phyloP scores from a whole-genome alignment of 2,797 vertebrate species.

The Knipowitschia caucasica region DNA sequence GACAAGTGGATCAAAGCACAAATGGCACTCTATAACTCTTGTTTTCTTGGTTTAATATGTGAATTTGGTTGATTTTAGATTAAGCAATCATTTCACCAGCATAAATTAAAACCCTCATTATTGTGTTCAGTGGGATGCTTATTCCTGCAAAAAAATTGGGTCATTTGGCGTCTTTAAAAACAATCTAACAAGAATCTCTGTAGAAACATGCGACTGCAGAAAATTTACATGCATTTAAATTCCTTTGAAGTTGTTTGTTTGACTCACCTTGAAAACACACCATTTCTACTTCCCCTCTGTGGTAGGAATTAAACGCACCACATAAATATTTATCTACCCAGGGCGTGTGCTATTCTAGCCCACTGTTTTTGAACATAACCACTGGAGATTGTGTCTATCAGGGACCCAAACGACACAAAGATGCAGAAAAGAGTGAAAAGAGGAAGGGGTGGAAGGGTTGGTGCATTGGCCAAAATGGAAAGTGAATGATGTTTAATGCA shows the following conservation, averaged over 20 bases:
- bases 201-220: slow-evolving; percentile 59
- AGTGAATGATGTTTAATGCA: slow-evolving; percentile 49
- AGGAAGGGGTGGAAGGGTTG: slow-evolving; percentile 6
- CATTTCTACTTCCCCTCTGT: slow-evolving; percentile 70
- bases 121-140: slow-evolving; percentile 19
- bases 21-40: not conserved
- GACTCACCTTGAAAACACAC: slow-evolving; percentile 76
- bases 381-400: slow-evolving; percentile 67
- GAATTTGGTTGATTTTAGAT: not conserved
- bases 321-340: slow-evolving; percentile 77
- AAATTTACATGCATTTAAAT: slow-evolving; percentile 73
- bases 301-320: slow-evolving; percentile 61
- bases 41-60: not conserved
- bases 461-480: slow-evolving; percentile 46
- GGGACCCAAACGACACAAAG: slow-evolving; percentile 39
- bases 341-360: slow-evolving; percentile 68
- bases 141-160: slow-evolving; percentile 58
- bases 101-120: slow-evolving; percentile 7
- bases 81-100: not conserved
- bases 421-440: not conserved
- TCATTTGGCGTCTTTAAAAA: slow-evolving; percentile 64
- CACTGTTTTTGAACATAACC: slow-evolving; percentile 64
- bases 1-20: not conserved
- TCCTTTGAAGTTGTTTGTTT: slow-evolving; percentile 80
- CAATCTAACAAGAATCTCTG: slow-evolving; percentile 48